Base-by-base conservation (phyloP, 2,113 vertebrate species). In the Anthoscopus minutus region DNA sequence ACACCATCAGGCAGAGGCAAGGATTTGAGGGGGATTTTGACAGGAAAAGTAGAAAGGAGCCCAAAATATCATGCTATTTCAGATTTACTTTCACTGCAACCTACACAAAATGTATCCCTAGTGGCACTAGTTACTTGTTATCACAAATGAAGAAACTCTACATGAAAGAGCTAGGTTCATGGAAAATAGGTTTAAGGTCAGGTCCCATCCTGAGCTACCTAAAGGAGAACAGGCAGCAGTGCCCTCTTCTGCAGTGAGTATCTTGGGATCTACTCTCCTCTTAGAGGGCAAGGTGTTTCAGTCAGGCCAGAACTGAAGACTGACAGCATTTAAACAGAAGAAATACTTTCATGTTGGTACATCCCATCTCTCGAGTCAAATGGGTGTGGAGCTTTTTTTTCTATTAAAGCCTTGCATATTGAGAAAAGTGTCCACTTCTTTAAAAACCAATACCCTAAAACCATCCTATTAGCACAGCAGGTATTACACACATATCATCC, bases 11-110 rank as follows among this genome's bases (percentile, higher is more conserved):
- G 96, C 89, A 72, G 54, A 3, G 60, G 72, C 72, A 84, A 94
- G 89, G 94, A 96, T 92, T 81, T 91, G 81, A 62, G 73, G 85
- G 74, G 58, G 72, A 66, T 94, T 90, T 76, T 95, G 97, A 97
- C 89, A 96, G 77, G 91, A 93, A 91, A 96, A 96, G 88, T 90
- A 92, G 88, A 92, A 27, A 69, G 69, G 53, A 90, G 37, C 27
- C 33, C 87, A 83, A 81, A 83, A 94, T 84, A 90, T 62, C 76
- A 72, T 58, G 44, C 81, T 92, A 88, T 86, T 97, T 95, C 78
- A 96, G 81, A 92, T 83, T 74, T 89, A 94, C 65, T 94, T 96
- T 89, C 93, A 91, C 85, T 85, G 65, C 93, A 95, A 81, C 38
- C 65, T 71, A 60, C 28, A 92, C 47, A 94, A 96, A 97, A 90